Evolutionary conservation across 2,888 invertebrate species (phyloP), one percentile per base, ranked within the genome.

Genomic region (Polia nebulosa): DNA sequence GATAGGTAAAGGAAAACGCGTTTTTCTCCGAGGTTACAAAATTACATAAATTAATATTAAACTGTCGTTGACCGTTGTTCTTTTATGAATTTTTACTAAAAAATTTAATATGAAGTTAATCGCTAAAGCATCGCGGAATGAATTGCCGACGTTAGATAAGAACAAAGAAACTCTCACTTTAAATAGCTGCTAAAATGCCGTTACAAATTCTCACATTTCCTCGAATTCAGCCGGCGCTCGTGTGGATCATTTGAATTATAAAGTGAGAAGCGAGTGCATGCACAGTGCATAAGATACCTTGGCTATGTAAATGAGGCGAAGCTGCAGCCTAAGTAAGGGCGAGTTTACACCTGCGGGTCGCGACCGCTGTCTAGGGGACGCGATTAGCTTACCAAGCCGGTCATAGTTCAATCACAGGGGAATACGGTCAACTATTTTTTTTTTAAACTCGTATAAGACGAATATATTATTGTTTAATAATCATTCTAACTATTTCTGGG

Each of bases 181-280:
- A 82, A 80, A 81, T 78, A 77, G 72, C 77, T 75, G 70, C 85
- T 88, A 89, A 91, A 92, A 91, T 90, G 89, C 93, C 95, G 95
- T 95, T 95, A 94, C 88, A 91, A 92, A 90, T 94, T 95, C 95
- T 92, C 95, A 95, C 95, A 94, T 93, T 93, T 92, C 90, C 91
- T 89, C 85, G 86, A 90, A 90, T 90, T 88, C 89, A 89, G 87
- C 87, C 84, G 88, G 71, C 86, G 85, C 88, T 89, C 87, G 87
- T 86, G 88, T 84, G 90, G 89, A 92, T 92, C 90, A 95, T 95
- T 94, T 95, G 92, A 95, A 95, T 95, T 94, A 94, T 94, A 94
- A 94, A 95, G 94, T 92, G 91, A 90, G 89, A 91, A 90, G 89
- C 86, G 93, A 94, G 92, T 94, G 95, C 95, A 94, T 90, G 89